These are phyloP conservation scores for Rhogogaster chlorosoma DNA, from an alignment of 2,888 invertebrate genomes.

Conservation along the genomic window DNA sequence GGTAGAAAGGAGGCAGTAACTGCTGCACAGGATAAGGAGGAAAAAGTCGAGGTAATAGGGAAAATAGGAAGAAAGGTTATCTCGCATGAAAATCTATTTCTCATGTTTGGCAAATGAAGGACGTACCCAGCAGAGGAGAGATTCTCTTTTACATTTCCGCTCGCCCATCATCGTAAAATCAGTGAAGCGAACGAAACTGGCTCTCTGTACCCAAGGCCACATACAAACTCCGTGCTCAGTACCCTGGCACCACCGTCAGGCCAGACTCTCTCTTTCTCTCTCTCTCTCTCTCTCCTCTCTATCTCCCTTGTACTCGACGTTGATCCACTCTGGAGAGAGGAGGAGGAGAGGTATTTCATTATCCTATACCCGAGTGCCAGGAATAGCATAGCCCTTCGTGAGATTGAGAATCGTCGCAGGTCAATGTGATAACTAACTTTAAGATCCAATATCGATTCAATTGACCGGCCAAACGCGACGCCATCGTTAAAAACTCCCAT, in stretches of 20 bases:
- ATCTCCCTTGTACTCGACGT: background rate
- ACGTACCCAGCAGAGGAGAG: conserved; percentile 57
- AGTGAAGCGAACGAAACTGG: conserved; percentile 72
- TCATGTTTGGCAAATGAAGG: conserved; percentile 65
- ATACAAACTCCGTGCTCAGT: conserved; percentile 26
- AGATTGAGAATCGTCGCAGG: conserved; percentile 63
- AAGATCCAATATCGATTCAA: conserved; percentile 68
- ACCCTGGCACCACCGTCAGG: background rate
- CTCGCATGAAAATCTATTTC: conserved; percentile 63
- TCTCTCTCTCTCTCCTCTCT: background rate
- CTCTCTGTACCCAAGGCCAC: conserved; percentile 40
- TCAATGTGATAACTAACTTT: conserved; percentile 71
- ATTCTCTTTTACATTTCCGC: conserved; percentile 69
- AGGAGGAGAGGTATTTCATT: conserved; percentile 68
- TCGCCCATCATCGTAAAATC: conserved; percentile 75
- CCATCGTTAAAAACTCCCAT: background rate
- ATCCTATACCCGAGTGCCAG: conserved; percentile 63
- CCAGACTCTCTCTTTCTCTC: background rate
- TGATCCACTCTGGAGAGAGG: conserved; percentile 1
- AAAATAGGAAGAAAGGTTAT: conserved; percentile 51
- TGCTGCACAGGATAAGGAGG: background rate
- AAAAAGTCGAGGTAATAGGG: background rate
- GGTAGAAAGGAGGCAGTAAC: background rate
- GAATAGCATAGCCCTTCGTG: conserved; percentile 55
- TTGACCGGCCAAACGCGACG: background rate